phyloP scores from a whole-genome alignment of 2,888 invertebrate genomes.

The Volucella inflata region DNA sequence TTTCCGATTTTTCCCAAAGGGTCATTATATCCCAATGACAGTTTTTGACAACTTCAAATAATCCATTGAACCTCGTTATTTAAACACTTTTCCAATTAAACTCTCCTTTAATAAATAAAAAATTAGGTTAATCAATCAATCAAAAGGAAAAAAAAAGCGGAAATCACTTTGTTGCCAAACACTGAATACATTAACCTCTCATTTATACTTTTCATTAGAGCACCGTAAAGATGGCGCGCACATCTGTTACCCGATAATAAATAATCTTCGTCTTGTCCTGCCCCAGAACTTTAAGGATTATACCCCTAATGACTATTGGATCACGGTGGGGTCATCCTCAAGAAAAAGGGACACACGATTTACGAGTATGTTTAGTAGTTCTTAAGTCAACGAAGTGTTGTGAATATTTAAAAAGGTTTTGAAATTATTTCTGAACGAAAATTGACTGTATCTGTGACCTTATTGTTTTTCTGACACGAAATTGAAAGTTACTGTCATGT shows the following conservation, averaged over 20 bases:
- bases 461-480: too few relatives aligned
- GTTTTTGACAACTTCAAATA: too few relatives aligned
- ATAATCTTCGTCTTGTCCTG: conserved; percentile 47
- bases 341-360: not conserved
- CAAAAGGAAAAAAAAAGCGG: conserved; percentile 11
- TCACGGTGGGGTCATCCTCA: conserved; percentile 1
- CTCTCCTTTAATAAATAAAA: not conserved
- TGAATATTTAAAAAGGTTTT: too few relatives aligned
- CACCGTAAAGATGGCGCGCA: conserved; percentile 49
- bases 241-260: conserved; percentile 71
- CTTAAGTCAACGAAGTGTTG: too few relatives aligned
- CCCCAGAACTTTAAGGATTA: conserved; percentile 50
- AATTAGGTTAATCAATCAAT: conserved; percentile 22
- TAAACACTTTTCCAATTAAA: not conserved
- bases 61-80: too few relatives aligned
- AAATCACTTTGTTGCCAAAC: conserved; percentile 44
- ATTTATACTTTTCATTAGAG: conserved; percentile 69
- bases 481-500: too few relatives aligned
- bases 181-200: conserved; percentile 69
- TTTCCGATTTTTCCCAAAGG: too few relatives aligned
- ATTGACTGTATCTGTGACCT: too few relatives aligned
- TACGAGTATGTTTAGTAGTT: too few relatives aligned
- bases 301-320: conserved; percentile 52
- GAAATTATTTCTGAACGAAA: too few relatives aligned
- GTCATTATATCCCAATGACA: too few relatives aligned